Evolutionary conservation across 2,797 vertebrate genomes (phyloP).

Genomic region (Coregonus sp.): DNA sequence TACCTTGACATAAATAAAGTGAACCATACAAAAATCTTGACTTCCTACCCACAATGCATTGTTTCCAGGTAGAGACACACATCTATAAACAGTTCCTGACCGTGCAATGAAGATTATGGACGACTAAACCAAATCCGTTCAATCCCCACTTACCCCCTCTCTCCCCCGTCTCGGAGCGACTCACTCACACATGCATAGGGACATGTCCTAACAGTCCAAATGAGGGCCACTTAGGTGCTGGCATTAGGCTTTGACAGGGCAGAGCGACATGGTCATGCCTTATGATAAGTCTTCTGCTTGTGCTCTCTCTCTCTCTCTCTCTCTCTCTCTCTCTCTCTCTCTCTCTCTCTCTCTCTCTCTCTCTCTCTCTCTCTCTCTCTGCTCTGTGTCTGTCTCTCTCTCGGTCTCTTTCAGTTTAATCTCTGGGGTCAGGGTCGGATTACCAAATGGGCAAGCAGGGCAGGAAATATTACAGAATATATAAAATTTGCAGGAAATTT

Average conservation of each 20-base stretch:
- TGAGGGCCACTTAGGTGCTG: constrained; percentile 66
- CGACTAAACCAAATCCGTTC: constrained; percentile 57
- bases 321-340: constrained; percentile 3
- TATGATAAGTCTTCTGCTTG: constrained; percentile 49
- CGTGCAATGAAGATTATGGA: constrained; percentile 53
- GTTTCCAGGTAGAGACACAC: constrained; percentile 19
- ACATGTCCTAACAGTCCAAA: constrained; percentile 63
- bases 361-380: no score
- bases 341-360: constrained; percentile 1
- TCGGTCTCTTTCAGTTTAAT: neutral
- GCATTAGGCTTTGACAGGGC: constrained; percentile 50
- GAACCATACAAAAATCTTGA: neutral
- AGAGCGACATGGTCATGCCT: constrained; percentile 56
- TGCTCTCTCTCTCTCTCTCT: constrained; percentile 16
- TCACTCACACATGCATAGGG: constrained; percentile 43
- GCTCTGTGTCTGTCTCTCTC: no score
- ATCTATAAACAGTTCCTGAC: constrained; percentile 49
- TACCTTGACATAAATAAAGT: constrained; percentile 29
- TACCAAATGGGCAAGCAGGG: no score
- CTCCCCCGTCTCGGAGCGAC: constrained; percentile 7
- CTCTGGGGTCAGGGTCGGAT: neutral
- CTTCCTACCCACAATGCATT: constrained; percentile 7
- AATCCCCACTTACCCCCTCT: constrained; percentile 52
- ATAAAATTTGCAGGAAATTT: no score
- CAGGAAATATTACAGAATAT: no score